Evolutionary conservation across 2,888 invertebrate species (phyloP), one percentile per base, ranked within the genome.

Genomic region (Nemoura dubitans): DNA sequence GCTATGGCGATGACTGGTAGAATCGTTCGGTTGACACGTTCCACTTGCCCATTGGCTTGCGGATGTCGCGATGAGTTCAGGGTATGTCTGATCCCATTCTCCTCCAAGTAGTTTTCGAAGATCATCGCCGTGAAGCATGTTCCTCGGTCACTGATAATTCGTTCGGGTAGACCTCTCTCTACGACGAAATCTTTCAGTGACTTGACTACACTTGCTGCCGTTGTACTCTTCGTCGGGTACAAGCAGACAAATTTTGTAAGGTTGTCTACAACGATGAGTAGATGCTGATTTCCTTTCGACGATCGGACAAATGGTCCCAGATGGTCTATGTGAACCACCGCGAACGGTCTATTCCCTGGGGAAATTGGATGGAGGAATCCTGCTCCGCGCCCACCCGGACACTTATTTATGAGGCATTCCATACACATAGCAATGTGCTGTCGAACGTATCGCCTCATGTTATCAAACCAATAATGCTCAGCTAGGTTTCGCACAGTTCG

Each of bases 1-100:
- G 82, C 28, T 14, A 82, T 82, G 7, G 82, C 87, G 10, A 89
- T 86, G 0, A 88, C 87, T 2, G 89, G 88, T 1, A 89, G 29
- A n/a, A 89, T 25, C 0, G 88, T 88, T 83, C 86, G 86, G 83
- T 89, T 89, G 25, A 88, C 6, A 0, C 88, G 83, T 36, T 89
- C 88, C n/a, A 88, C 87, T 76, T 87, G 87, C 0, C 88, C 89
- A 25, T 89, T n/a, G n/a, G n/a, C n/a, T n/a, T n/a, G n/a, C n/a
- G n/a, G n/a, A n/a, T n/a, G n/a, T n/a, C n/a, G n/a, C 89, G 89
- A 88, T 2, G 88, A 89, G 28, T 87, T 89, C 87, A 89, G 89
- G 0, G 89, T 86, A 85, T 90, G 89, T 59, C 88, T 86, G 6
- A 90, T 90, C 0, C 87, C 85, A 80, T 89, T 86, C 5, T 87